Conservation (phyloP, 2,113 vertebrate species). For the Dunckerocampus dactyliophorus region DNA sequence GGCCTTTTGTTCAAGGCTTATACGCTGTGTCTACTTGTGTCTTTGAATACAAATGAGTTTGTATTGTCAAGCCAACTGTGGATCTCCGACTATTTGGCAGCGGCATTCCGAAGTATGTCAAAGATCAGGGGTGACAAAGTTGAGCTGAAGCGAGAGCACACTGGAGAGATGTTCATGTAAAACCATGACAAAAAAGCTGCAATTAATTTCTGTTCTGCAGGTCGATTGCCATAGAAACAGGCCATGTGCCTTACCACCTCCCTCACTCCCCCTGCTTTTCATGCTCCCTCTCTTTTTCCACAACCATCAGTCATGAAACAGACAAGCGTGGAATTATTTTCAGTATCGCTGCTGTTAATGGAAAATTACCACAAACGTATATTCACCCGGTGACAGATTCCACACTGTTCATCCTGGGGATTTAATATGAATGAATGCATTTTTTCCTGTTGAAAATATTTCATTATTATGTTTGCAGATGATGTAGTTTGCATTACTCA, state of each 20-base stretch:
- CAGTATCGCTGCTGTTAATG: constrained; percentile 16
- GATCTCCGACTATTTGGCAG: constrained; percentile 25
- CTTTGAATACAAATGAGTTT: constrained; percentile 41
- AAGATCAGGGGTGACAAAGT: constrained; percentile 26
- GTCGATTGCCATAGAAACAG: constrained; percentile 72
- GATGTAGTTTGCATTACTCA: too few species aligned
- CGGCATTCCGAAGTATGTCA: constrained; percentile 2
- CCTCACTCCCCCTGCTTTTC: constrained; percentile 10
- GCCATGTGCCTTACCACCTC: constrained; percentile 54
- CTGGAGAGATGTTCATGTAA: constrained; percentile 13
- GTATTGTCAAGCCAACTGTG: constrained; percentile 20
- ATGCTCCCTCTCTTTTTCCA: constrained; percentile 13
- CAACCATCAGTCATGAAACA: constrained; percentile 20
- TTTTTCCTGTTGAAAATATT: too few species aligned
- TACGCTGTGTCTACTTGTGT: neutral
- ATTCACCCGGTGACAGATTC: constrained; percentile 29
- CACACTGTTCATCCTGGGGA: neutral
- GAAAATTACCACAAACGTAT: constrained; percentile 26
- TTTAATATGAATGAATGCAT: too few species aligned
- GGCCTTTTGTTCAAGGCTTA: neutral
- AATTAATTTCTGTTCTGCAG: constrained; percentile 55
- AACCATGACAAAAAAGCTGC: constrained; percentile 19
- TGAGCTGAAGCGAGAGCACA: constrained; percentile 6
- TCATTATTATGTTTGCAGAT: too few species aligned
- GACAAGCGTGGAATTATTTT: constrained; percentile 8